Evolutionary conservation across 2,113 vertebrate genomes (phyloP), one percentile per base, ranked within the genome.

Genomic region (Nyctibius bracteatus): DNA sequence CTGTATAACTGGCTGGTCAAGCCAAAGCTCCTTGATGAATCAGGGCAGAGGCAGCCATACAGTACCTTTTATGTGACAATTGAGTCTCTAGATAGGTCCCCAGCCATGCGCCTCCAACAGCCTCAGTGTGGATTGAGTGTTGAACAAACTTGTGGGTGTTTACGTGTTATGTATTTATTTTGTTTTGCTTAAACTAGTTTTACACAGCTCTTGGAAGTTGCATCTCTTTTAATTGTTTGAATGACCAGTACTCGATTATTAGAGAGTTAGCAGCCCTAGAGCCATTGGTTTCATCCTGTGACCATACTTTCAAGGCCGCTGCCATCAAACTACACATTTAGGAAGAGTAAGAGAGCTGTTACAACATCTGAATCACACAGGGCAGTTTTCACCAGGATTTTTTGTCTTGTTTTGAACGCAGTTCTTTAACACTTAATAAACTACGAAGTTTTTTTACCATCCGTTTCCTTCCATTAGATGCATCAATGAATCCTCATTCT

Each of bases 181-280:
- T 52, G 30, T 30, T 81, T 63, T 35, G 5, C 17, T 72, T 72
- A 59, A 33, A 35, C 18, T 12, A 31, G 24, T 54, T 72, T 66
- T 54, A 59, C 8, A 28, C 21, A 31, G 8, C 24, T 66, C 28
- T 39, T 0, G 0, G 0, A 83, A 31, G 18, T 14, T 63, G 17
- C 31, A n/a, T 33, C 25, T 24, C 4, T 6, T 52, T 58, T 27
- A 15, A 41, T 33, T 2, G 3, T 47, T 37, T 61, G 25, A 61
- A 41, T 47, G 25, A 39, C 2, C 25, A 10, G 8, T 37, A 47
- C 39, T 59, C 1, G 0, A 16, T 72, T 65, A 61, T 28, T 23
- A 54, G 14, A 33, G 22, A 65, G 17, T 27, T 22, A 47, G 8
- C 15, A 78, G 25, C n/a, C 25, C 30, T 47, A n/a, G 7, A 22